Evolutionary conservation across 2,797 vertebrate genomes (phyloP).

Genomic region (Cirrhinus mrigala): DNA sequence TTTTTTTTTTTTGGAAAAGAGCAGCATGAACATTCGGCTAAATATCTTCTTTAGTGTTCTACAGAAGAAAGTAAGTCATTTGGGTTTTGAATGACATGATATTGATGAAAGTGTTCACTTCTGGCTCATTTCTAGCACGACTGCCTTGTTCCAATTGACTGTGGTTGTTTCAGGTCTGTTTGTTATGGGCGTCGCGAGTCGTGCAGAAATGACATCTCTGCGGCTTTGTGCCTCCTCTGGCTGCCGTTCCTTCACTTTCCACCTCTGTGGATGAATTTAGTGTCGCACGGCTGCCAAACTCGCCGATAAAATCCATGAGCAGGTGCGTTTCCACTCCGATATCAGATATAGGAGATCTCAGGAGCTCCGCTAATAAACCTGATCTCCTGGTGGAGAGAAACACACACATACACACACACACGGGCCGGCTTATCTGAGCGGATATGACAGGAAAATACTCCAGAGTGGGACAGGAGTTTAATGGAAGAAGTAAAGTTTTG

Average conservation of each 20-base stretch:
- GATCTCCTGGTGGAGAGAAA: not conserved
- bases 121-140: not conserved
- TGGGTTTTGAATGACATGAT: not conserved
- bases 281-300: not conserved
- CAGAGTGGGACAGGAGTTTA: constrained; percentile 4
- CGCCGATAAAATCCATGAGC: not conserved
- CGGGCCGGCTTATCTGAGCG: constrained; percentile 1
- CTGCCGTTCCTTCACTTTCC: not conserved
- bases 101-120: not conserved
- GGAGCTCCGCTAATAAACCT: constrained; percentile 9
- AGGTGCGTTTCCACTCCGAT: constrained; percentile 1
- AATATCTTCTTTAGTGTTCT: not conserved
- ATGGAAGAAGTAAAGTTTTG: constrained; percentile 30
- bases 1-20: not conserved
- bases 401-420: not conserved
- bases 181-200: not conserved
- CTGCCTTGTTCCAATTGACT: not conserved
- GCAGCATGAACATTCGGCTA: not conserved
- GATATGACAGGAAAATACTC: constrained; percentile 28
- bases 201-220: not conserved
- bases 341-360: constrained; percentile 27
- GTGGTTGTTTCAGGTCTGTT: not conserved
- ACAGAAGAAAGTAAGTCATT: not conserved
- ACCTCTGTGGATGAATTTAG: not conserved
- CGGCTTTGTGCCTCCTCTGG: not conserved